These are phyloP conservation scores for Diglossa cyanea DNA, from an alignment of 2,797 vertebrate genomes.

Conservation along the genomic window DNA sequence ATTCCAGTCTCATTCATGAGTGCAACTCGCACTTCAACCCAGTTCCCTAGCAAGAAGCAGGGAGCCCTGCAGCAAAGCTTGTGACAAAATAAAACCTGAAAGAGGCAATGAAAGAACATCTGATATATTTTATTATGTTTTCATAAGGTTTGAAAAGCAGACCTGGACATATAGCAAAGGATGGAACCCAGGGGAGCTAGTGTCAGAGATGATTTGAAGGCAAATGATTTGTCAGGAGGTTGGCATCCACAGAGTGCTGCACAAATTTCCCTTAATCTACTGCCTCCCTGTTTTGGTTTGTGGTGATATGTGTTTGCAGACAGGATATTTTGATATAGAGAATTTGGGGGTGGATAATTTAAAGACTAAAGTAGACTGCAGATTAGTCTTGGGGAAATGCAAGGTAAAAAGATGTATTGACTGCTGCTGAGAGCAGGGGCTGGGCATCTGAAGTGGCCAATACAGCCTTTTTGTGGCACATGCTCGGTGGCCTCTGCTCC, in stretches of 20 bases:
- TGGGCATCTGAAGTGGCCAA: background rate
- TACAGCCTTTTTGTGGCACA: background rate
- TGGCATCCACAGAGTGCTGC: background rate
- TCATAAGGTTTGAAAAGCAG: background rate
- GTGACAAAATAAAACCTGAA: background rate
- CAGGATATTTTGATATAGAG: background rate
- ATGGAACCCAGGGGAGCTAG: background rate
- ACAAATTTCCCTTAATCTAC: background rate
- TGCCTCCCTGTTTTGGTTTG: background rate
- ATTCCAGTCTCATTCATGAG: conserved; percentile 41
- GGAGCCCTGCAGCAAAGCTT: conserved; percentile 7
- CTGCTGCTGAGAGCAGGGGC: background rate
- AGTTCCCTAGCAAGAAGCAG: background rate
- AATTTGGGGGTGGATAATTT: background rate
- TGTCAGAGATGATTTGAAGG: background rate
- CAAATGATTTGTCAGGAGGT: background rate
- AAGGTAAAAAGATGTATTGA: background rate
- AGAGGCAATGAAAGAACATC: background rate
- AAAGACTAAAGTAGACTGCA: background rate
- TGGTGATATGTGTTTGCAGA: background rate
- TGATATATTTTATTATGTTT: background rate
- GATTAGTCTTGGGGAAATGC: background rate
- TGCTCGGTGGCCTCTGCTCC: background rate
- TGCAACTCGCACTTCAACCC: background rate
- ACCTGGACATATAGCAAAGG: background rate